A percentile compares a stretch with the other conserved stretches of the same genome.
Evolutionary conservation across 1,140 invertebrate genomes (phyloP).

Genomic region (Drosophila ficusphila): DNA sequence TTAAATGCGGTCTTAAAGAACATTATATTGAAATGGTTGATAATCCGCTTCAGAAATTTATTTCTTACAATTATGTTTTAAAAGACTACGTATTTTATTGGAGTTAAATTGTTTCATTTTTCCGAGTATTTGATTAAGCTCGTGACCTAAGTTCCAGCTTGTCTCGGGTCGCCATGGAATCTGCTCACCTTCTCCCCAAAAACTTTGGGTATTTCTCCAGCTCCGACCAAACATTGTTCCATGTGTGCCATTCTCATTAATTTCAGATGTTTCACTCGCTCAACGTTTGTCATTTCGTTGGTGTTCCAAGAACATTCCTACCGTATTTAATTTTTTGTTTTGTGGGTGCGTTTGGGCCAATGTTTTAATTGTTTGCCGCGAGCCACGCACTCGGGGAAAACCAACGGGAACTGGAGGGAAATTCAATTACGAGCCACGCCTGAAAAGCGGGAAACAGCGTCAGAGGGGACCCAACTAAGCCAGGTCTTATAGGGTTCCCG

Average conservation of each 20-base stretch:
- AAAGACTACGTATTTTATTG: neutral
- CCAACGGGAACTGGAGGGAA: constrained; percentile 10
- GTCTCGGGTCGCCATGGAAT: neutral
- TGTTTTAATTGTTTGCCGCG: constrained; percentile 62
- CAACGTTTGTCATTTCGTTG: constrained; percentile 1
- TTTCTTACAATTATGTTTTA: too few relatives aligned
- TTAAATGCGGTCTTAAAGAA: too few relatives aligned
- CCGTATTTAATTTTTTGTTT: constrained; percentile 9
- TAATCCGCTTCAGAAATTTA: too few relatives aligned
- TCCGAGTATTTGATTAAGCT: constrained; percentile 8
- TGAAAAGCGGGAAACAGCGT: neutral
- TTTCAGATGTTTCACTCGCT: constrained; percentile 15
- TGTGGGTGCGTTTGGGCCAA: constrained; percentile 64
- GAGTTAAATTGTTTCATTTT: neutral
- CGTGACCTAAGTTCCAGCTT: neutral
- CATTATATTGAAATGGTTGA: too few relatives aligned
- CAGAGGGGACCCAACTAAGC: constrained; percentile 8
- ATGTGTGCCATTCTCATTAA: constrained; percentile 12
- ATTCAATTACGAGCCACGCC: constrained; percentile 53
- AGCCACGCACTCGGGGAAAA: neutral
- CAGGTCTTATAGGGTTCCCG: constrained; percentile 2
- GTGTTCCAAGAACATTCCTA: constrained; percentile 9
- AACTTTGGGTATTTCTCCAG: neutral
- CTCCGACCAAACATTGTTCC: constrained; percentile 6
- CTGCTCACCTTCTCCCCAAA: constrained; percentile 3